Evolutionary conservation across 37 sponge, comb jelly and placozoan genomes (phyloP), one percentile per base, ranked within the genome.

Genomic region (Dysidea cf. avara): DNA sequence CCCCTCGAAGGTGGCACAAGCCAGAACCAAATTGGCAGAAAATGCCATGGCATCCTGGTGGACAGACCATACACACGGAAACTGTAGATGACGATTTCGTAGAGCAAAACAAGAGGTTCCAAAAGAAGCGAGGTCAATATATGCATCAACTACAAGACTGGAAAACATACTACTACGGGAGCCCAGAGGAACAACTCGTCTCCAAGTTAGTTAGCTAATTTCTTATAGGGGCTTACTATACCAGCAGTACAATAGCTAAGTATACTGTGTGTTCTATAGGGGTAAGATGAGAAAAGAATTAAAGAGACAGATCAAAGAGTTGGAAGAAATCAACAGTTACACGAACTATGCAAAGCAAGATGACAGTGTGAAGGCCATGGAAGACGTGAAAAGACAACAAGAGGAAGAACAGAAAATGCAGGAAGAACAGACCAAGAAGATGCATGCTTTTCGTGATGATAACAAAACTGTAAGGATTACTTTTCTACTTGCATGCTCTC

Each of bases 381-480:
- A 26, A 7, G 84, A 83, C 5, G 46, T 43, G 9, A 43, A 9
- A 9, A 43, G 9, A 9, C 46, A 43, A 43, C 46, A 43, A 9
- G 35, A 63, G 56, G 53, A 69, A 21, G 71, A 86, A 16, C 61
- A 61, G 2, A 63, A 74, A 22, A 31, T 55, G 39, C 0, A 54
- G 16, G 33, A n/a, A 5, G 16, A 78, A 16, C 69, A 78, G 30
- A 49, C 35, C 25, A 34, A 39, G 9, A 51, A 25, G 40, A 25
- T 85, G 25, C 38, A 54, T 30, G 43, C 29, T 0, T 85, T 67
- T 53, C 71, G 72, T 32, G 66, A 75, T 30, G 65, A 64, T 3
- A 86, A 86, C 58, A 86, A 86, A 60, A 81, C 65, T 56, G 87
- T 86, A 50, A 79, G 51, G 16, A 24, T 5, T 78, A 5, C 50